Evolutionary conservation across 2,113 vertebrate genomes (phyloP), one percentile per base, ranked within the genome.

Genomic region (Gopherus evgoodei): DNA sequence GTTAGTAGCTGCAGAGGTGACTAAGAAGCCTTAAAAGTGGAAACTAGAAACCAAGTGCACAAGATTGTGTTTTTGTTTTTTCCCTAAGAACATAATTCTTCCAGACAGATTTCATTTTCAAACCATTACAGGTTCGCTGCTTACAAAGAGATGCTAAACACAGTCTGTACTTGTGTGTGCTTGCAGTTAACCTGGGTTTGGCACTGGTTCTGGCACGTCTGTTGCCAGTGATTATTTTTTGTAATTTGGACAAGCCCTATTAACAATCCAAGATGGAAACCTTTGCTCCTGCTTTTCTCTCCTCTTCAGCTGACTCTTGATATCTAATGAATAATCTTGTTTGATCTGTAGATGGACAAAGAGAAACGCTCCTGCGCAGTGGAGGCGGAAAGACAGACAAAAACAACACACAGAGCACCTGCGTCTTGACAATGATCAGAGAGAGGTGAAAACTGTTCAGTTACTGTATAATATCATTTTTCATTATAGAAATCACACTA

Each of bases 391-490:
- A 94, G 99, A 99, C 96, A 98, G 99, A 49, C 99, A 99, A 97
- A 99, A 99, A 94, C 99, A 99, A 54, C 99, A 99, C 87, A 98
- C 99, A 3, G 99, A 99, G 96, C 99, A 99, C 96, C 98, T 99
- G 86, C 99, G 99, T 93, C 98, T 99, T 94, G 99, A 99, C 96
- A 99, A 99, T 86, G 99, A 99, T 98, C 99, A 99, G 98, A 98
- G 99, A 98, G 99, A 99, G 99, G 99, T 99, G 96, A 98, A 94
- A 95, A 87, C 83, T 84, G 16, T 92, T 96, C 65, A 65, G 44
- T 42, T 83, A 35, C 91, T 93, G 5, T 83, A 94, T 91, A 88
- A 22, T 91, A 8, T 72, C 81, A 47, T 25, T 22, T 22, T 22
- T 38, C 12, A 38, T 11, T 78, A 16, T 25, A 72, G 65, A 72